Conservation (phyloP, 2,888 invertebrate species). For the Tetranychus piercei region DNA sequence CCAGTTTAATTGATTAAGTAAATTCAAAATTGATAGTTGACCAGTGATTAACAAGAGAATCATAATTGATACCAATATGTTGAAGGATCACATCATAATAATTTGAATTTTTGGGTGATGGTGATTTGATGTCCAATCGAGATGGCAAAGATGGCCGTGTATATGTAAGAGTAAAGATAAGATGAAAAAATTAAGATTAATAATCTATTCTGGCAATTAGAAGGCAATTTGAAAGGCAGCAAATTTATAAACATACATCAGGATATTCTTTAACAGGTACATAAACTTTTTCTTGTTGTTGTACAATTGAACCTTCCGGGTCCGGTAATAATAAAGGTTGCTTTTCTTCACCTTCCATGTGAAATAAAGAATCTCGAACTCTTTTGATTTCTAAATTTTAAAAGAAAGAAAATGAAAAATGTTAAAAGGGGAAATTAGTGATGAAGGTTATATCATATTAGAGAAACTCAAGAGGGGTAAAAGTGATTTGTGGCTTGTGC, state of each 20-base stretch:
- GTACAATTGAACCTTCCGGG: constrained; percentile 68
- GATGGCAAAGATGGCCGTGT: too few species aligned
- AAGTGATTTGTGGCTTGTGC: neutral
- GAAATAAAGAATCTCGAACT: constrained; percentile 91
- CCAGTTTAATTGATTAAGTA: neutral
- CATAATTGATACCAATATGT: neutral
- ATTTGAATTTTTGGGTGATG: neutral
- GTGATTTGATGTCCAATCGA: too few species aligned
- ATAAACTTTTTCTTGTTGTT: constrained; percentile 95
- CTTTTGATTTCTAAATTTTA: constrained; percentile 78
- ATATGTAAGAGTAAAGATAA: too few species aligned
- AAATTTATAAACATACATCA: constrained; percentile 55
- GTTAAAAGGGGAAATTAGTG: neutral
- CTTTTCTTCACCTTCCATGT: constrained; percentile 91
- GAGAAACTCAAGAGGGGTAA: neutral
- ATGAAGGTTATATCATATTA: neutral
- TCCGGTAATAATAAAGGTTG: constrained; percentile 80
- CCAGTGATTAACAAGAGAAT: neutral
- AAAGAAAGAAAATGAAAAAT: constrained; percentile 5
- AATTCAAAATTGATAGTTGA: neutral
- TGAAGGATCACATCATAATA: neutral
- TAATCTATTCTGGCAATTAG: neutral
- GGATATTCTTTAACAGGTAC: constrained; percentile 99
- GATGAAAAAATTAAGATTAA: neutral
- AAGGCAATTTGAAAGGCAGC: neutral